Evolutionary conservation across 2,797 vertebrate species (phyloP), one percentile per base, ranked within the genome.

Genomic region (Propithecus perrieri): DNA sequence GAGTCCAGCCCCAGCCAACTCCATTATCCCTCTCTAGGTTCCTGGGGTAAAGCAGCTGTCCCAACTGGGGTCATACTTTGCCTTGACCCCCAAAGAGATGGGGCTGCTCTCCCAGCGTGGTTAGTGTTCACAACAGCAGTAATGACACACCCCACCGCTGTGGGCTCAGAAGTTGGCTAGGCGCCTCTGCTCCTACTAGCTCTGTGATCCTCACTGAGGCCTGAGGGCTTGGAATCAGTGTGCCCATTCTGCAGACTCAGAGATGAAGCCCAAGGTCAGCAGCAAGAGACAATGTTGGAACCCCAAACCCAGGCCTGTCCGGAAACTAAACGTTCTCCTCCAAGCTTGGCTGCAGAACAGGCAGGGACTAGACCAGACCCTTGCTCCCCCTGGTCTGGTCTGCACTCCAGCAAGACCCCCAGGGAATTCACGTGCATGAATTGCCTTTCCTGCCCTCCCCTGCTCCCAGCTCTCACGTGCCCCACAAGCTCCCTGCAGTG

Each of bases 51-150:
- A 18, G 89, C 50, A 17, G 48, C 50, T 80, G 0, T 74, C 59
- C 7, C 43, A 13, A 0, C 3, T 15, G 69, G 30, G 35, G 14
- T 17, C 50, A n/a, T 0, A 0, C 15, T 50, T 22, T 41, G n/a
- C 61, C 55, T 35, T 50, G 59, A 59, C 5, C 22, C 81, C 76
- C 7, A 0, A 33, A 43, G 79, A 24, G 59, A 26, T 0, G 0
- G 12, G 24, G 22, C 33, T 35, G 7, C 14, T 81, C 1, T 18
- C 50, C 22, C 9, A 4, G 79, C 43, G 1, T 22, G 3, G 0
- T 59, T 13, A 4, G 9, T 17, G 17, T 20, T 5, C 33, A 1
- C 0, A 30, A 0, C 15, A 0, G 22, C 4, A 5, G 12, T 7
- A 7, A 1, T 0, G 14, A 8, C 26, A 4, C 4, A 13, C 24